Percentiles rank a stretch among this genome's conserved stretches.
Conservation (phyloP, 1,140 invertebrate genomes). For the Pachypsylla venusta region DNA sequence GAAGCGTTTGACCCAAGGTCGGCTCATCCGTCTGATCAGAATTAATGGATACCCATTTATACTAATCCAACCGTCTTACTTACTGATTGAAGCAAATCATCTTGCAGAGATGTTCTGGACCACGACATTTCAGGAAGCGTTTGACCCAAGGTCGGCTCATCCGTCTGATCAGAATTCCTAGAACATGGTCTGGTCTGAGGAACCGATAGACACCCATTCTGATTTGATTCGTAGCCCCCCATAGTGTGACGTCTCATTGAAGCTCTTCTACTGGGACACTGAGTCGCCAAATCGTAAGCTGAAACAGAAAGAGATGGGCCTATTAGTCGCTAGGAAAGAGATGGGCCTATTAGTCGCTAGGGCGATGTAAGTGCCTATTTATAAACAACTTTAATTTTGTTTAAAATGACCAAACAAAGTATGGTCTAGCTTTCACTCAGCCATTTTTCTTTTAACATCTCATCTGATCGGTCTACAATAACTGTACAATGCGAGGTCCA, state of each 20-base stretch:
- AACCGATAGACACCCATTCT: conserved; percentile 42
- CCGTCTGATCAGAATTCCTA: conserved; percentile 30
- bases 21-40: conserved; percentile 26
- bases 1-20: conserved; percentile 23
- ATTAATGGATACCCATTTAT: no score
- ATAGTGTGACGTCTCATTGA: conserved; percentile 56
- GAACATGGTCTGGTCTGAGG: conserved; percentile 49
- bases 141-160: conserved; percentile 22
- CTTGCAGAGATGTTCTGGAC: conserved; percentile 47
- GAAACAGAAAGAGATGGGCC: conserved; percentile 14
- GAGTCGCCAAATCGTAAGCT: conserved; percentile 68
- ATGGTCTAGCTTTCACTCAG: no score
- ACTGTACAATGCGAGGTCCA: no score
- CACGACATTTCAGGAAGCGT: conserved; percentile 36
- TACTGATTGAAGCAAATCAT: conserved; percentile 45
- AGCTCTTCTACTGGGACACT: conserved; percentile 50
- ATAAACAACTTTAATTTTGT: no score
- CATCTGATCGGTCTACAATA: no score
- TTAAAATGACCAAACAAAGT: no score
- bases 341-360: no score
- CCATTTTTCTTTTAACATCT: no score
- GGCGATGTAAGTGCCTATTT: no score
- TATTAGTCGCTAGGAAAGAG: neutral
- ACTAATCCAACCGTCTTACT: no score
- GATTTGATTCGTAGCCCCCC: conserved; percentile 34